These are phyloP conservation scores for Agrotis segetum DNA, from an alignment of 2,888 invertebrate genomes.

Conservation along the genomic window DNA sequence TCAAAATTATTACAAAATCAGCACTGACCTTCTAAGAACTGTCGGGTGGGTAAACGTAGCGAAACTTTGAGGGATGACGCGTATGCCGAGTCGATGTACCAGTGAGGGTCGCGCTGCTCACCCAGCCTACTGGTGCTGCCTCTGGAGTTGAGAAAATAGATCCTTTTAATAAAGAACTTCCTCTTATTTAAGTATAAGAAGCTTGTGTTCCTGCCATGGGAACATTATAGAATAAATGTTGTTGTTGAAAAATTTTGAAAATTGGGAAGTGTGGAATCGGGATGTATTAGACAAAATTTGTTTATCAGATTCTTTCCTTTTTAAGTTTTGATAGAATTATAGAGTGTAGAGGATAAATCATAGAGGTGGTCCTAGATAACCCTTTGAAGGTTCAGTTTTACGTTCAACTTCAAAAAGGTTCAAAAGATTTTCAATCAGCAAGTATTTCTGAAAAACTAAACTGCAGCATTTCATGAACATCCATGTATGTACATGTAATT, in stretches of 20 bases:
- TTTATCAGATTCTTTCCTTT: too few species aligned
- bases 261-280: background rate
- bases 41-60: conserved; percentile 85
- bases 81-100: conserved; percentile 89
- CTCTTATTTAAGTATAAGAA: background rate
- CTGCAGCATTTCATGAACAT: background rate
- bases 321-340: background rate
- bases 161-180: background rate
- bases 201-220: too few species aligned
- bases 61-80: conserved; percentile 88
- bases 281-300: too few species aligned
- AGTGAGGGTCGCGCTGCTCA: conserved; percentile 84
- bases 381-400: too few species aligned
- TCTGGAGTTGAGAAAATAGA: conserved; percentile 72
- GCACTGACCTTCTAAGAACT: conserved; percentile 85
- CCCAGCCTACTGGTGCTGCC: conserved; percentile 85
- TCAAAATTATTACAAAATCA: background rate
- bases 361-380: too few species aligned
- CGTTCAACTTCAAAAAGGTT: too few species aligned
- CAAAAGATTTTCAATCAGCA: too few species aligned
- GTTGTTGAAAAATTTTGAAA: background rate
- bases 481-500: too few species aligned
- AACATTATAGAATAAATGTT: background rate
- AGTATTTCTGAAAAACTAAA: background rate
- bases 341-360: background rate